Evolutionary conservation across 2,113 vertebrate species (phyloP), one percentile per base, ranked within the genome.

Genomic region (Sphyrna mokarran): DNA sequence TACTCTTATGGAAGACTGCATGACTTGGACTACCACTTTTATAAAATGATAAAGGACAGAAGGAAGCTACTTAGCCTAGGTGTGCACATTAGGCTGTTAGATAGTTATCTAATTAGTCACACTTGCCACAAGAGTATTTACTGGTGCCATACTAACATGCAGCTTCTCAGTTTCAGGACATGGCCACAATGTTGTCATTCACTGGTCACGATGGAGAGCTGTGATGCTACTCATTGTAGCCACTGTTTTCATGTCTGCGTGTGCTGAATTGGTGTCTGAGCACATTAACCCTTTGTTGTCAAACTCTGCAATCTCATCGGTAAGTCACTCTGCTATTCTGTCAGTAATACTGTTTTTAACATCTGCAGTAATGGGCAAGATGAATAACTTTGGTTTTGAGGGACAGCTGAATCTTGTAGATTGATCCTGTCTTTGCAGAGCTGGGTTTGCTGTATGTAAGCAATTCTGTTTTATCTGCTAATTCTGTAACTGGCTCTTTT

Each of bases 211-310:
- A 4, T 97, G 97, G 97, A 97, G 97, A 23, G 98, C 98, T 66
- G 96, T 99, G 69, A 80, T 97, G 54, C 98, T 99, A 89, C 97
- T 99, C 10, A 97, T 98, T 43, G 96, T 98, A 1, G 98, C 98
- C 96, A 99, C 98, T 0, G 95, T 98, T 6, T 97, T 98, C 96
- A 98, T 98, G 98, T 98, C 98, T 0, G 98, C 98, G 96, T 99
- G 98, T 0, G 98, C 98, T 0, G 98, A 99, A 96, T 98, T 98
- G 96, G 98, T 97, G 97, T 99, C 98, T 0, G 97, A 98, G 96
- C 98, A 99, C 97, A 98, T 99, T 89, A 97, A 97, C 96, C 98
- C 98, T 85, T 98, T 99, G 96, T 97, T 99, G 96, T 97, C 96
- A 26, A 96, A 97, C 96, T 98, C 98, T 68, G 97, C 97, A 4